A percentile compares a stretch with the other conserved stretches of the same genome.
Conservation (phyloP, 2,888 invertebrate genomes). For the Cheilosia vernalis region DNA sequence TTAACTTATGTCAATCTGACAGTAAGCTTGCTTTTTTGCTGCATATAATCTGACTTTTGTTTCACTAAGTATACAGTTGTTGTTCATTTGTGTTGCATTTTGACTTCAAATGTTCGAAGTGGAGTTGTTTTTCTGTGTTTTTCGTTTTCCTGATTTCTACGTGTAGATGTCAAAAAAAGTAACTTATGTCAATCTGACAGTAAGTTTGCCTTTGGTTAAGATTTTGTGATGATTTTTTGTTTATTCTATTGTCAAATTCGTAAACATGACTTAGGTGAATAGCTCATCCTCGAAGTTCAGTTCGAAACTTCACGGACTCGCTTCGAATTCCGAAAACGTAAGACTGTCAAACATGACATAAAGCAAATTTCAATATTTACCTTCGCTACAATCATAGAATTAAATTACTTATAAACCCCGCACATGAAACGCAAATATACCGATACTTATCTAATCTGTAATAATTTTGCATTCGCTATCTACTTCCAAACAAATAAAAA, state of each 20-base stretch:
- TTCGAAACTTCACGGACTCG: not conserved
- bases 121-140: not conserved
- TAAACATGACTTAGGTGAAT: no score
- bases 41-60: constrained; percentile 7
- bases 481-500: constrained; percentile 26
- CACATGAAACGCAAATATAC: constrained; percentile 8
- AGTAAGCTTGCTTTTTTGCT: constrained; percentile 20
- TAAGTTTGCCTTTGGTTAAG: no score
- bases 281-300: no score
- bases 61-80: not conserved
- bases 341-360: not conserved
- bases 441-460: constrained; percentile 29
- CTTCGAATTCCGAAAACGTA: not conserved
- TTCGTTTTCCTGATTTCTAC: no score
- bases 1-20: no score
- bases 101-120: not conserved
- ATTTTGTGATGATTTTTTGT: no score
- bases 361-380: not conserved
- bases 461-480: constrained; percentile 12
- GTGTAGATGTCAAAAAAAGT: no score
- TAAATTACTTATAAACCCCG: constrained; percentile 29
- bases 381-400: not conserved
- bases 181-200: no score
- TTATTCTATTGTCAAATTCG: no score
- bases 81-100: not conserved